Base-by-base conservation (phyloP, 2,797 vertebrate species). In the Hippoglossus hippoglossus region DNA sequence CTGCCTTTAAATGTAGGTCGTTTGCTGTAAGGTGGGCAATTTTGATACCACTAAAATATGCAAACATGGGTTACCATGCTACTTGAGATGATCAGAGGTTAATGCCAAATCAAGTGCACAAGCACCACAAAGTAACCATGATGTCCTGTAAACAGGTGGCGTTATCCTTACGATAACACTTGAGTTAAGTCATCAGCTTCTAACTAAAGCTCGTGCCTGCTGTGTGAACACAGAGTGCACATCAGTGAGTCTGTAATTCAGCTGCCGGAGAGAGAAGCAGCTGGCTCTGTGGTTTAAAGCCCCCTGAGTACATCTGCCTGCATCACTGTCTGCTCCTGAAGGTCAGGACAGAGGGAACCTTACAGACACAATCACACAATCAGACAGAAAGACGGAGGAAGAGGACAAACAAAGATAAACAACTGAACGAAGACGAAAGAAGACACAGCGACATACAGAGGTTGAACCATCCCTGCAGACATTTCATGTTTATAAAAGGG, bases 181-280 rank as follows among this genome's bases (percentile, higher is more conserved):
- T 0, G 8, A 6, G 15, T 59, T 5, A 55, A 28, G 31, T 15
- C 21, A 65, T 74, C 21, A 73, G 11, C 46, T 54, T 56, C 12
- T 16, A 11, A 46, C 11, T 16, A 6, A 47, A 58, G 53, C 61
- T 11, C 12, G 52, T 21, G 18, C 9, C 19, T 52, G 34, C 36
- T 49, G 24, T 68, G 64, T 19, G 39, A 24, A 52, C 39, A 58
- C 0, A 11, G 3, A 22, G 26, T 24, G 44, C 34, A 26, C 24
- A 34, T 46, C 41, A 63, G 19, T 60, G 16, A 80, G 56, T 47
- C 21, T 67, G 51, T 64, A 65, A 51, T 73, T 39, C 36, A 39
- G 36, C 36, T 76, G 77, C 64, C 67, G 59, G 57, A 56, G 57
- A 76, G 69, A 49, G 67, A 64, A 61, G 73, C 88, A 84, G 85